A percentile compares a stretch with the other conserved stretches of the same genome.
Conservation (phyloP, 2,797 vertebrate genomes). For the Lithobates sylvaticus region DNA sequence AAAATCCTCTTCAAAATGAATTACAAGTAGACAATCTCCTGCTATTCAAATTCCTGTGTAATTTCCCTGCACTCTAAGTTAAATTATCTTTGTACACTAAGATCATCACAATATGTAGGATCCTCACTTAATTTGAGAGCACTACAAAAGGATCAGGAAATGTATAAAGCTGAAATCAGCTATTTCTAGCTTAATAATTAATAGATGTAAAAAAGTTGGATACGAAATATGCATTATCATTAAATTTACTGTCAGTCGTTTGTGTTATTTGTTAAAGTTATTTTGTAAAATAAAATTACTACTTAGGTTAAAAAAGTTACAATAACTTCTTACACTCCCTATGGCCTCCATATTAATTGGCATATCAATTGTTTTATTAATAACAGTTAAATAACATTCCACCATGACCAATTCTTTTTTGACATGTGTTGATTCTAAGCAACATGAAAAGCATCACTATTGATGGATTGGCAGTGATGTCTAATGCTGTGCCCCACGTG, state of each 20-base stretch:
- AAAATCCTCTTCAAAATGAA: slow-evolving; percentile 52
- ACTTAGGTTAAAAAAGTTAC: neutral
- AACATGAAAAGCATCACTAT: no score
- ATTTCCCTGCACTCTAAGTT: slow-evolving; percentile 36
- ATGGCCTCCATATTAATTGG: no score
- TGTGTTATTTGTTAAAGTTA: slow-evolving; percentile 17
- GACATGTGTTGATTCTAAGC: no score
- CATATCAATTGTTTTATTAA: no score
- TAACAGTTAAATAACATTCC: no score
- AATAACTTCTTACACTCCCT: neutral
- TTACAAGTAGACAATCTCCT: slow-evolving; percentile 52
- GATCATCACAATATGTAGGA: slow-evolving; percentile 50
- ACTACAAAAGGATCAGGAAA: slow-evolving; percentile 58
- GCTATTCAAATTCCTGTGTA: slow-evolving; percentile 50
- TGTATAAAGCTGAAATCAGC: slow-evolving; percentile 58
- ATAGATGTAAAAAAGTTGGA: slow-evolving; percentile 57
- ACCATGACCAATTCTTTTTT: no score
- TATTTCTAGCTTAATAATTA: slow-evolving; percentile 64
- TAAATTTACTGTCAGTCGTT: slow-evolving; percentile 41
- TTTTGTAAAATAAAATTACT: slow-evolving; percentile 8
- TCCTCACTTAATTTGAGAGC: slow-evolving; percentile 62
- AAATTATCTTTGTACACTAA: slow-evolving; percentile 56
- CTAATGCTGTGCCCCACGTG: no score
- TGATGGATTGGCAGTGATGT: no score
- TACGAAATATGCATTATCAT: slow-evolving; percentile 41